Conservation (phyloP, 92 coral and sea anemone species). For the Palythoa heliodiscus region DNA sequence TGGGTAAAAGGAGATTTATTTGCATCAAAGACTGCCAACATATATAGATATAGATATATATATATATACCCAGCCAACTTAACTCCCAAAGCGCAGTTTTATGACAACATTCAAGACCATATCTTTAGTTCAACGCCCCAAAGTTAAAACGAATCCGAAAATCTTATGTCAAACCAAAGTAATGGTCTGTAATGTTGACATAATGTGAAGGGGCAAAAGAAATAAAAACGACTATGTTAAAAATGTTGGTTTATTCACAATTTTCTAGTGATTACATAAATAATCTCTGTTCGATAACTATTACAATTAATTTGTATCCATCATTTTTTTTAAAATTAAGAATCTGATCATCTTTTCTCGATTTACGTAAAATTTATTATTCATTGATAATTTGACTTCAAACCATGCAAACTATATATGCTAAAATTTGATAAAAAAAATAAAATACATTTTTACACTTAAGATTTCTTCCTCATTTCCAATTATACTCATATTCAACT, state of each 20-base stretch:
- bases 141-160: constrained; percentile 19
- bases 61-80: not conserved
- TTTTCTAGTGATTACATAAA: constrained; percentile 38
- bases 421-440: not conserved
- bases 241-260: constrained; percentile 43
- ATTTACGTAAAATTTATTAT: not conserved
- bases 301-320: constrained; percentile 25
- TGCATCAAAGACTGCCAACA: too few relatives aligned
- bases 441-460: too few relatives aligned
- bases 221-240: constrained; percentile 46
- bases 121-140: constrained; percentile 65
- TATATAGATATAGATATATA: too few relatives aligned
- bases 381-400: not conserved
- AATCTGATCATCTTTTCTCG: constrained; percentile 32
- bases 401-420: not conserved
- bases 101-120: constrained; percentile 98
- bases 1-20: too few relatives aligned
- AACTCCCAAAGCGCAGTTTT: not conserved
- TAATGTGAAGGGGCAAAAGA: constrained; percentile 37
- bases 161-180: constrained; percentile 53
- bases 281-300: constrained; percentile 27
- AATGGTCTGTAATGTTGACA: constrained; percentile 93
- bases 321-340: not conserved
- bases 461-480: too few relatives aligned
- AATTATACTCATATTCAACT: not conserved